Evolutionary conservation across 2,113 vertebrate genomes (phyloP).

Genomic region (Tangachromis dhanisi): DNA sequence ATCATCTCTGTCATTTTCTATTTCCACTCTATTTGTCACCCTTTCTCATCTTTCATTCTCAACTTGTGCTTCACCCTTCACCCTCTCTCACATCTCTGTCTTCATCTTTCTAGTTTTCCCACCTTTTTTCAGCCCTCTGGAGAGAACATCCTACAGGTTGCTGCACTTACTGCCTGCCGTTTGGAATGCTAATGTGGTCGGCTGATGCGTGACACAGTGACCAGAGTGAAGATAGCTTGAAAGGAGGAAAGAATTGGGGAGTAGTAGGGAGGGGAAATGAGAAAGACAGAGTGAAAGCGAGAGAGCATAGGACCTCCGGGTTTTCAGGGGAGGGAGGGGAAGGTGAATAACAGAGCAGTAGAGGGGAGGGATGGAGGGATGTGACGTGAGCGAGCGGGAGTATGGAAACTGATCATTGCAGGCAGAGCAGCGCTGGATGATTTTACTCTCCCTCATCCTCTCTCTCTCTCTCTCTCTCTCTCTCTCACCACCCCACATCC

Average conservation of each 20-base stretch:
- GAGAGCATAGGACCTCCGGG: not conserved
- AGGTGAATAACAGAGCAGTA: not conserved
- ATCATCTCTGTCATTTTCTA: not conserved
- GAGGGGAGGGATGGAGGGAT: conserved; percentile 27
- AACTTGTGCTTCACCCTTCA: not conserved
- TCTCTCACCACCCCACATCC: not conserved
- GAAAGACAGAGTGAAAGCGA: not conserved
- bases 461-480: not conserved
- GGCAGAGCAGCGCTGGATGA: conserved; percentile 35
- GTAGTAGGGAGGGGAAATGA: not conserved
- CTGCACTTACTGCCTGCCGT: not conserved
- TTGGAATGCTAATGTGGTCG: not conserved
- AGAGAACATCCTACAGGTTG: conserved; percentile 20
- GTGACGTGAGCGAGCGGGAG: conserved; percentile 55
- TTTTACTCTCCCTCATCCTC: conserved; percentile 1
- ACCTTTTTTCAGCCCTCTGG: not conserved
- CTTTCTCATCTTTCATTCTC: not conserved
- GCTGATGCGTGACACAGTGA: not conserved
- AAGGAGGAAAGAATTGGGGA: not conserved
- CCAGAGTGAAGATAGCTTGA: not conserved
- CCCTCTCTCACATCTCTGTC: not conserved
- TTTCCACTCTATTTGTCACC: not conserved
- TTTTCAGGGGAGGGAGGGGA: conserved; percentile 15
- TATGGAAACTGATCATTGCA: conserved; percentile 66
- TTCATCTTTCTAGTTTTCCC: not conserved